Evolutionary conservation across 2,888 invertebrate species (phyloP).

Genomic region (Hybos culiciformis): DNA sequence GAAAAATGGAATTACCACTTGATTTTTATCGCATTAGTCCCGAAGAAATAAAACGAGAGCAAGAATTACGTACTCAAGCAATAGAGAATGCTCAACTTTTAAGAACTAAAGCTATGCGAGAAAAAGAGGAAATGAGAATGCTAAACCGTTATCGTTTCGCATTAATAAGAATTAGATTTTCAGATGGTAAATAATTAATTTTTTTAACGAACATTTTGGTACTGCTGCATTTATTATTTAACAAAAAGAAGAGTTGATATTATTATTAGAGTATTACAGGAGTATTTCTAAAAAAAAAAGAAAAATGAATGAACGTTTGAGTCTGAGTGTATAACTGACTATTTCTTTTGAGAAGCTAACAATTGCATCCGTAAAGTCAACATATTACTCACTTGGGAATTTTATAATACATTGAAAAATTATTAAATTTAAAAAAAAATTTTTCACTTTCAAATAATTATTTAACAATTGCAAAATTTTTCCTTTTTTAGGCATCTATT

Average conservation of each 20-base stretch:
- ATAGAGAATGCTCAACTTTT: conserved; percentile 71
- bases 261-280: too few species aligned
- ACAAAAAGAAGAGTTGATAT: too few species aligned
- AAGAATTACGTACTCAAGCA: conserved; percentile 56
- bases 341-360: too few species aligned
- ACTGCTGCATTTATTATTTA: too few species aligned
- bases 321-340: background rate
- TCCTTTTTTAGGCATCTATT: too few species aligned
- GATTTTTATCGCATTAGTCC: conserved; percentile 72
- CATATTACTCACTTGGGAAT: too few species aligned
- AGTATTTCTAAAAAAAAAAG: too few species aligned
- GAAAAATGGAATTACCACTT: conserved; percentile 55
- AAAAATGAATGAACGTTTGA: background rate
- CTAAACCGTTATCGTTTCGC: conserved; percentile 74
- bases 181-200: conserved; percentile 74
- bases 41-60: conserved; percentile 75
- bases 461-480: background rate
- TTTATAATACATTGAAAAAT: too few species aligned
- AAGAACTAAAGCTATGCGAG: conserved; percentile 89
- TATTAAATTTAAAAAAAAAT: too few species aligned
- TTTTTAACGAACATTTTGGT: too few species aligned
- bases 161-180: conserved; percentile 74
- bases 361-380: too few species aligned
- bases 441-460: background rate
- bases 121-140: conserved; percentile 71